These are phyloP conservation scores for Xanthia icteritia DNA, from an alignment of 2,888 invertebrate genomes.

Conservation along the genomic window DNA sequence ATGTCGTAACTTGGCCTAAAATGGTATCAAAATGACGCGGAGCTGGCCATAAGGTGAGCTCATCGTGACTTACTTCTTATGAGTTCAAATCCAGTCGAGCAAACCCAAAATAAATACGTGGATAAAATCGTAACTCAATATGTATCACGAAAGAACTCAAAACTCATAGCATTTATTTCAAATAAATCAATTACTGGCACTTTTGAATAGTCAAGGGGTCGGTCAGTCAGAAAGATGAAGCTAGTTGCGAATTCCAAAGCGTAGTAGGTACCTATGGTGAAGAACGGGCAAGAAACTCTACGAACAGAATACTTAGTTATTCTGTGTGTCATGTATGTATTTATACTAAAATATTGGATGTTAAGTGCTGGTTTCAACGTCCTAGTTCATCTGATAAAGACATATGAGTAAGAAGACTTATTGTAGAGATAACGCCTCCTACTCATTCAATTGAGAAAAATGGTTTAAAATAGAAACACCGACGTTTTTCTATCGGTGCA, in stretches of 20 bases:
- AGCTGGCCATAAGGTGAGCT: background rate
- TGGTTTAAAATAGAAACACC: constrained; percentile 41
- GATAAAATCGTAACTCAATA: background rate
- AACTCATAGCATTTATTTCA: no score
- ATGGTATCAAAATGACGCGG: no score
- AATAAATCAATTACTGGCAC: no score
- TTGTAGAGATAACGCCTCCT: constrained; percentile 10
- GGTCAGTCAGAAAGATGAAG: no score
- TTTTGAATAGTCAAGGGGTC: no score
- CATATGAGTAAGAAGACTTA: background rate
- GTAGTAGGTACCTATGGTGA: no score
- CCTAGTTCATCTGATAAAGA: constrained; percentile 14
- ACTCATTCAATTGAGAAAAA: constrained; percentile 46
- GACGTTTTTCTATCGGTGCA: constrained; percentile 43
- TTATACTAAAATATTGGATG: background rate
- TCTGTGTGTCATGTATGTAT: background rate
- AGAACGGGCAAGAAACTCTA: no score
- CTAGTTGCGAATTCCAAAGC: no score
- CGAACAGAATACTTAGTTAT: no score
- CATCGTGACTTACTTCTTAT: constrained; percentile 12
- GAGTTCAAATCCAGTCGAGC: background rate
- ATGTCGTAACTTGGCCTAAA: constrained; percentile 25
- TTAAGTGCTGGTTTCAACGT: background rate
- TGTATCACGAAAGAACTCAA: background rate
- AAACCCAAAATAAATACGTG: background rate